These are phyloP conservation scores for Ephydatia muelleri DNA, from an alignment of 37 sponge, comb jelly and placozoan species.

Conservation along the genomic window DNA sequence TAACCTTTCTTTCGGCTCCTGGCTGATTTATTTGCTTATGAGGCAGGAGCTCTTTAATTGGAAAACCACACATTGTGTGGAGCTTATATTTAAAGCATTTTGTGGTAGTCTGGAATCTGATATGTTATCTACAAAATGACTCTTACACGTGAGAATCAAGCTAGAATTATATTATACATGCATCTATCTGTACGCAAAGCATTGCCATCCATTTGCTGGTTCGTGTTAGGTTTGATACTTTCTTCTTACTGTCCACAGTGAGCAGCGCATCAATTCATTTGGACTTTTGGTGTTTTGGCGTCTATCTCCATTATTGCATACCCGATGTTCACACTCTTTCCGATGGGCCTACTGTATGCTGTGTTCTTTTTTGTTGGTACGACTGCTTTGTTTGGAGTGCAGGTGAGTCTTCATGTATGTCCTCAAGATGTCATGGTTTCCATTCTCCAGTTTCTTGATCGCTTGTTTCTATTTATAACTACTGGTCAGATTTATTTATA, in stretches of 20 bases:
- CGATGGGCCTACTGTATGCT: slow-evolving; percentile 86
- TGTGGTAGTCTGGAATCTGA: too few species aligned
- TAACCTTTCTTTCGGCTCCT: too few species aligned
- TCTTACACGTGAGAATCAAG: background rate
- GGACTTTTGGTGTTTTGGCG: slow-evolving; percentile 60
- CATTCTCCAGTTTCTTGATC: slow-evolving; percentile 60
- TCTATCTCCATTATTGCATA: slow-evolving; percentile 67
- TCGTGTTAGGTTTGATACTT: background rate
- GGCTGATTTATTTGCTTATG: too few species aligned
- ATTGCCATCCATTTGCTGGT: background rate
- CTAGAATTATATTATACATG: background rate
- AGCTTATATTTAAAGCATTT: too few species aligned
- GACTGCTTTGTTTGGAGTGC: slow-evolving; percentile 74
- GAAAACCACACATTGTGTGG: too few species aligned
- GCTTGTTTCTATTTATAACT: slow-evolving; percentile 71
- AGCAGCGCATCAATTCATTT: slow-evolving; percentile 83
- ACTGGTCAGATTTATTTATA: slow-evolving; percentile 77
- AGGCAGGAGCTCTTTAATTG: too few species aligned
- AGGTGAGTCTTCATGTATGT: slow-evolving; percentile 35
- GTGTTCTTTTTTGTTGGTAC: slow-evolving; percentile 85
- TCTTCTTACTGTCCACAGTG: slow-evolving; percentile 39
- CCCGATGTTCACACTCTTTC: slow-evolving; percentile 53
- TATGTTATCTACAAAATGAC: background rate
- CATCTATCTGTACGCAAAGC: background rate
- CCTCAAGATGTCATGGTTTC: background rate